Base-by-base conservation (phyloP, 2,113 vertebrate species). In the Solea senegalensis region DNA sequence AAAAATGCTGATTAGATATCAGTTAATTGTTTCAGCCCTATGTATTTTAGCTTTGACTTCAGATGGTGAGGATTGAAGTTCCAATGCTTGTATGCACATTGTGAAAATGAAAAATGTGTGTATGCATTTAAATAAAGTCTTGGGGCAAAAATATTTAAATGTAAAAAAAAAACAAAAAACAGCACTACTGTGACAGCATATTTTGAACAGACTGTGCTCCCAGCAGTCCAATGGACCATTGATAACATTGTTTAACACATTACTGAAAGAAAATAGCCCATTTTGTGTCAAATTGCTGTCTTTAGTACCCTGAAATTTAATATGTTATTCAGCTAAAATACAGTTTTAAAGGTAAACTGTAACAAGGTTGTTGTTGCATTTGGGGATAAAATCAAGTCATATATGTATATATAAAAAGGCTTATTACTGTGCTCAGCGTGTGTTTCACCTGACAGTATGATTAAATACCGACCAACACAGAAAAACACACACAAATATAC, bases 381-480 rank as follows among this genome's bases (percentile, higher is more conserved):
- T 28, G 34, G 34, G 52, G 46, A 77, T 52, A 57, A 78, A 66
- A 81, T 69, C 14, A 54, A 82, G 67, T 89, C 55, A 73, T 59
- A 10, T 57, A 16, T 46, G 68, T 43, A 81, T 75, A 50, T 52
- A 66, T 13, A 16, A 39, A 27, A 26, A 61, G 48, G 15, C 39
- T 26, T 40, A 48, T 27, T 28, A 34, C 59, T 50, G 76, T 27
- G 53, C 21, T 68, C 34, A 28, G 9, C 54, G 1, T 58, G 26
- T 39, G 21, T 49, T 74, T 53, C 41, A 61, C 26, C 26, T 27
- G 16, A 50, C 13, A 52, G 21, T 16, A 4, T 65, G 26, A 69
- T 80, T 50, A 59, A 66, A 72, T 49, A 21, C 41, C 27, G 48
- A 43, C 72, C 57, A 5, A 55, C 7, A 21, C 5, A 48, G 5